These are phyloP conservation scores for Zophobas atratus DNA, from an alignment of 1,140 invertebrate species.

Conservation along the genomic window DNA sequence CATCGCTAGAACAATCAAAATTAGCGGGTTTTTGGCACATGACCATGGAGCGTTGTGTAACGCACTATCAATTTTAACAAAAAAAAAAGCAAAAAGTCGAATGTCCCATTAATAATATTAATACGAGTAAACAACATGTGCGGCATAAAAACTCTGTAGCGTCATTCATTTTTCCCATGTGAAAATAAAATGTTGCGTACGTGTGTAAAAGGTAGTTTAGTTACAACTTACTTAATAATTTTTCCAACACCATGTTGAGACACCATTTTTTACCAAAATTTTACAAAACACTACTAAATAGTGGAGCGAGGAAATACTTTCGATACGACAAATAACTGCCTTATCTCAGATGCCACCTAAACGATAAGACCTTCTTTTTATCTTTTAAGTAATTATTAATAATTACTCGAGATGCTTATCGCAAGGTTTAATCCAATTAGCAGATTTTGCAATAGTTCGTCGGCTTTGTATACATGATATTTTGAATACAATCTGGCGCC, in stretches of 20 bases:
- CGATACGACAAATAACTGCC: background rate
- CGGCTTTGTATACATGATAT: background rate
- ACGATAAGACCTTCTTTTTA: too few species aligned
- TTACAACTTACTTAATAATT: constrained; percentile 12
- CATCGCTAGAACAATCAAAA: constrained; percentile 57
- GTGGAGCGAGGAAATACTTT: constrained; percentile 2
- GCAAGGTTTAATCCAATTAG: background rate
- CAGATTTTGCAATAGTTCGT: background rate
- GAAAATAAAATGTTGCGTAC: constrained; percentile 31
- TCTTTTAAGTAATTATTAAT: background rate
- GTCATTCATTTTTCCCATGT: constrained; percentile 23
- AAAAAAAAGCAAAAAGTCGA: constrained; percentile 6
- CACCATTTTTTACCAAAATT: constrained; percentile 13
- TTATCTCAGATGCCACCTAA: background rate
- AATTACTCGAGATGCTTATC: background rate
- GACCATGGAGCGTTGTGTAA: constrained; percentile 1
- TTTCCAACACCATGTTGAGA: constrained; percentile 24
- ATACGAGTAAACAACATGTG: constrained; percentile 37
- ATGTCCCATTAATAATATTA: constrained; percentile 29
- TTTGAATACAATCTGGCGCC: too few species aligned
- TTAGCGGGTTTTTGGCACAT: constrained; percentile 1
- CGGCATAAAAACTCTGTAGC: constrained; percentile 3
- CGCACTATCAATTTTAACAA: background rate
- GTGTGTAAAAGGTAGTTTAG: background rate
- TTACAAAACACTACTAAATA: background rate